These are phyloP conservation scores for Megatriorchis doriae DNA, from an alignment of 2,113 vertebrate genomes.

Conservation along the genomic window DNA sequence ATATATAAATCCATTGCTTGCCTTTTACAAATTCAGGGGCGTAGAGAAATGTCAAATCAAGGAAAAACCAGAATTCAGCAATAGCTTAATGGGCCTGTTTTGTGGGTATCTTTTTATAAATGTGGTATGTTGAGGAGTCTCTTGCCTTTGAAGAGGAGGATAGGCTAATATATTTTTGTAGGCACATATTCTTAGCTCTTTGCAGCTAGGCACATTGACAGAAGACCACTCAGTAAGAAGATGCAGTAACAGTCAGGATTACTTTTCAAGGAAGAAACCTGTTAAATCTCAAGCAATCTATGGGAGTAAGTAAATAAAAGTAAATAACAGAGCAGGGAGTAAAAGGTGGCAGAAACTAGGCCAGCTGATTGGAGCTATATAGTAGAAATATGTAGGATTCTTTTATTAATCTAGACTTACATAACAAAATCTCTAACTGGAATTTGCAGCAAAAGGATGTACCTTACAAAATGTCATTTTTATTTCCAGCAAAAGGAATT, in stretches of 20 bases:
- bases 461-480: not conserved
- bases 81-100: not conserved
- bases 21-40: not conserved
- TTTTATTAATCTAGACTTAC: not conserved
- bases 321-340: not conserved
- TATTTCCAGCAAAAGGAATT: not conserved
- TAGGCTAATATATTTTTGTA: not conserved
- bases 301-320: not conserved
- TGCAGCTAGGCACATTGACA: fast-evolving
- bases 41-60: not conserved
- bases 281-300: not conserved
- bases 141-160: not conserved
- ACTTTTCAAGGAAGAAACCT: not conserved
- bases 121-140: not conserved
- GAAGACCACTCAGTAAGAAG: not conserved
- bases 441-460: not conserved
- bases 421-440: not conserved
- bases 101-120: not conserved
- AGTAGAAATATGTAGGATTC: not conserved
- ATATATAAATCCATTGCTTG: not conserved
- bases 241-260: not conserved
- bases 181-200: not conserved
- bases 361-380: not conserved
- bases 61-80: not conserved
- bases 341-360: not conserved